phyloP scores from a whole-genome alignment of 2,888 invertebrate species.

The Geotrupes spiniger region DNA sequence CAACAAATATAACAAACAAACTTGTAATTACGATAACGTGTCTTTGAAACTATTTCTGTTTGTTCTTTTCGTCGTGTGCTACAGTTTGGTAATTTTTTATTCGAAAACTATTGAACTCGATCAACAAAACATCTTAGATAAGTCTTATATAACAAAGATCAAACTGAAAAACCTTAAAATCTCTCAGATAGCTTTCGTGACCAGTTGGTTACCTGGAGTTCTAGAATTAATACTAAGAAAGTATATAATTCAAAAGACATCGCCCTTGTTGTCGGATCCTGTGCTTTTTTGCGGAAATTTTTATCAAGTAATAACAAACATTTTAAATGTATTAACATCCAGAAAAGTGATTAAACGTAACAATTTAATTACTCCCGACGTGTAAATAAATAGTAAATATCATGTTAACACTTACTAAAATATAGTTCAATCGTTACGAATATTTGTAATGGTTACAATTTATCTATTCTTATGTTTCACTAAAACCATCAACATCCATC shows the following conservation, averaged over 20 bases:
- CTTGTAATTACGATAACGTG: constrained; percentile 20
- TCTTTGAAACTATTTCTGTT: constrained; percentile 38
- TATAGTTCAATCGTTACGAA: too few species aligned
- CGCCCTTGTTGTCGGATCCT: constrained; percentile 35
- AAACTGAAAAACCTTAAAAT: constrained; percentile 29
- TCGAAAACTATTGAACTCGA: constrained; percentile 35
- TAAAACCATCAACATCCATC: too few species aligned
- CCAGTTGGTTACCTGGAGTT: constrained; percentile 43
- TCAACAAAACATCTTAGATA: constrained; percentile 13
- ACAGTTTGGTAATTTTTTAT: constrained; percentile 37
- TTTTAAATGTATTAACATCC: constrained; percentile 28
- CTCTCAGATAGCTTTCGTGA: constrained; percentile 27
- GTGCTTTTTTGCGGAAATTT: constrained; percentile 37
- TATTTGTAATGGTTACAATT: too few species aligned
- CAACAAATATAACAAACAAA: constrained; percentile 5
- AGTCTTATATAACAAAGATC: background rate
- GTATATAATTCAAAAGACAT: constrained; percentile 34
- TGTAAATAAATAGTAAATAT: too few species aligned
- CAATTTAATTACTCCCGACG: constrained; percentile 31
- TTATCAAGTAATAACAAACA: constrained; percentile 33
- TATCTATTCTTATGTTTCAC: too few species aligned
- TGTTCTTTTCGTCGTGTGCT: constrained; percentile 36
- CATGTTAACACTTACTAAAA: too few species aligned
- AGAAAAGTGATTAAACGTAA: constrained; percentile 29
- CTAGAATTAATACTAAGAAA: constrained; percentile 39